A percentile compares a stretch with the other conserved stretches of the same genome.
Conservation (phyloP, 1,140 invertebrate species). For the Heterodera schachtii region DNA sequence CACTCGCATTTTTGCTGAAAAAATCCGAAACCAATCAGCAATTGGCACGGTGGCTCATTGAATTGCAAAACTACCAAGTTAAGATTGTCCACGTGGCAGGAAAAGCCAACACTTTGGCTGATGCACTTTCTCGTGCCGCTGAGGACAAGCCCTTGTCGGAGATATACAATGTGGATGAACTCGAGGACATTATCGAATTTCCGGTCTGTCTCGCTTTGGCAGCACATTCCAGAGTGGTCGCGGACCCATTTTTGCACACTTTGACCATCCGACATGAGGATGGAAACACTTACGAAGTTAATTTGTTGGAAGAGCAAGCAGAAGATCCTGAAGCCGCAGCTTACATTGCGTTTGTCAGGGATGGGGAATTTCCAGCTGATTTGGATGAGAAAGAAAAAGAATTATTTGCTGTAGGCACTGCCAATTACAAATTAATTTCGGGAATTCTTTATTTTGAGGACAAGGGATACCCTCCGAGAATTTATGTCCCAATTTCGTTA, state of each 20-base stretch:
- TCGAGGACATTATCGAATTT: constrained; percentile 24
- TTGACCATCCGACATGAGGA: background rate
- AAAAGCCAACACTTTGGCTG: background rate
- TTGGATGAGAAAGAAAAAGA: too few species aligned
- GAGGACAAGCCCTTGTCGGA: background rate
- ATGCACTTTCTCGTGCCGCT: too few species aligned
- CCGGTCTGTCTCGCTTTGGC: background rate
- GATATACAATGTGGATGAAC: background rate
- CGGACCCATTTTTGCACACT: background rate
- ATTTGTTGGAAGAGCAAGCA: background rate
- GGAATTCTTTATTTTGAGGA: background rate
- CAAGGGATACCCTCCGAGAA: background rate
- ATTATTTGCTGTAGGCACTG: too few species aligned
- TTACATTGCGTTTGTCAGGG: too few species aligned
- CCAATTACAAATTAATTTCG: background rate
- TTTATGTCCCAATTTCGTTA: constrained; percentile 4
- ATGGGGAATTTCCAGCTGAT: too few species aligned
- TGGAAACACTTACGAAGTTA: constrained; percentile 2
- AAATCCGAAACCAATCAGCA: background rate
- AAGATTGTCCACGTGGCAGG: constrained; percentile 19
- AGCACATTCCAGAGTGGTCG: background rate
- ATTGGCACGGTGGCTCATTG: constrained; percentile 14
- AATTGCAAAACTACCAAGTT: constrained; percentile 11
- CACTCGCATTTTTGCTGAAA: constrained; percentile 7
- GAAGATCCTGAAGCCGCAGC: background rate